Evolutionary conservation across 2,888 invertebrate species (phyloP).

Genomic region (Campopleginae sp.): DNA sequence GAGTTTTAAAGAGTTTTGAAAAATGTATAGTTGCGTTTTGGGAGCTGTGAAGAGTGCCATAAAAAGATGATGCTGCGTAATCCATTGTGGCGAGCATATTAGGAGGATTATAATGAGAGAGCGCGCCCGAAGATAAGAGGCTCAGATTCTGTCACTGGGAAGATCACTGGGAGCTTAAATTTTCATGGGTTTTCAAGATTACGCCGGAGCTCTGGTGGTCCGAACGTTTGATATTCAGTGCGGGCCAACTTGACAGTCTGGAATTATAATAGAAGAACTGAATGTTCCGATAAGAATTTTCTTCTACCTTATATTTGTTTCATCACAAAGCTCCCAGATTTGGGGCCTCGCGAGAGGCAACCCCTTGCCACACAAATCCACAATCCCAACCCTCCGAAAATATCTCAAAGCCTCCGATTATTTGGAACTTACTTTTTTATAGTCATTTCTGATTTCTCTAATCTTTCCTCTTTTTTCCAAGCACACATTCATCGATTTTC

Average conservation of each 20-base stretch:
- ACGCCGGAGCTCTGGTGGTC: conserved; percentile 72
- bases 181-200: conserved; percentile 75
- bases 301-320: neutral
- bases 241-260: conserved; percentile 14
- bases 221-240: conserved; percentile 68
- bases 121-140: conserved; percentile 62
- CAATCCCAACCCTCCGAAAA: neutral
- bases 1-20: too few species aligned
- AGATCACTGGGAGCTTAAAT: conserved; percentile 78
- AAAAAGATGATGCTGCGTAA: conserved; percentile 73
- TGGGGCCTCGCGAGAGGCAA: neutral
- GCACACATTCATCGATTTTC: too few species aligned
- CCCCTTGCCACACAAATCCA: neutral
- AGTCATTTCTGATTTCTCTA: neutral
- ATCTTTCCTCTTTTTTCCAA: neutral
- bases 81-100: conserved; percentile 74
- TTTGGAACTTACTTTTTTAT: neutral
- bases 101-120: conserved; percentile 76
- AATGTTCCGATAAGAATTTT: neutral
- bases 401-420: neutral
- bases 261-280: conserved; percentile 1
- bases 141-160: conserved; percentile 77
- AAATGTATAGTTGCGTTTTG: neutral
- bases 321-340: neutral
- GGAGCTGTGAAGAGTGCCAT: conserved; percentile 35